Evolutionary conservation across 2,888 invertebrate species (phyloP).

Genomic region (Ophion ellenae): DNA sequence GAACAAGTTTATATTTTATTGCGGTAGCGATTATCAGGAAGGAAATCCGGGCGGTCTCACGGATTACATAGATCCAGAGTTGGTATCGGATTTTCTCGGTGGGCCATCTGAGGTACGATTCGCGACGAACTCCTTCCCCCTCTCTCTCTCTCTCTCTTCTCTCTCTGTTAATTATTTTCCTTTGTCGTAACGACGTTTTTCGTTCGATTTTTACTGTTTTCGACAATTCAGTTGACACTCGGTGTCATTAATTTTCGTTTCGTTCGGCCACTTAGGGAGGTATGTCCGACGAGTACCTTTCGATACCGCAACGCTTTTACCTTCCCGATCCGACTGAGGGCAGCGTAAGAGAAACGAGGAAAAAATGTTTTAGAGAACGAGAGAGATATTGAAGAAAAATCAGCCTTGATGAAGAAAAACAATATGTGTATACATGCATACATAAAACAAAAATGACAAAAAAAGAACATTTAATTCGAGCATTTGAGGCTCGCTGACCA

Average conservation of each 20-base stretch:
- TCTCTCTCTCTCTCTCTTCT: neutral
- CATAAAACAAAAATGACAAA: neutral
- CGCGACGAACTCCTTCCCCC: neutral
- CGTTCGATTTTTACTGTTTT: conserved; percentile 23
- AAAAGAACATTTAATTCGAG: neutral
- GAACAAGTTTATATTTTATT: conserved; percentile 96
- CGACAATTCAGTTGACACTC: conserved; percentile 10
- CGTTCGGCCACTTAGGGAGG: conserved; percentile 78
- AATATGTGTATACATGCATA: neutral
- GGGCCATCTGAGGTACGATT: conserved; percentile 89
- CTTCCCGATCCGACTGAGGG: conserved; percentile 79
- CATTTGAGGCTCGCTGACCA: neutral
- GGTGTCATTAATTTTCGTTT: conserved; percentile 63
- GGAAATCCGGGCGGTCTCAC: conserved; percentile 92
- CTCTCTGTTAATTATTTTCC: neutral
- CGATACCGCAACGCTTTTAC: conserved; percentile 82
- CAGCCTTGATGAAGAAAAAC: neutral
- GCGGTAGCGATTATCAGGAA: conserved; percentile 91
- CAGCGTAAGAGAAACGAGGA: conserved; percentile 75
- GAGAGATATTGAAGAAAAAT: conserved; percentile 48
- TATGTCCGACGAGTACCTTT: conserved; percentile 79
- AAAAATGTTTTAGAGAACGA: conserved; percentile 52
- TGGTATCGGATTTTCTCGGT: conserved; percentile 96
- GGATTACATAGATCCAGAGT: conserved; percentile 93
- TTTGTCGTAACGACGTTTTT: neutral